Evolutionary conservation across 1,140 invertebrate genomes (phyloP), one percentile per base, ranked within the genome.

Genomic region (Hesperophylax magnus): DNA sequence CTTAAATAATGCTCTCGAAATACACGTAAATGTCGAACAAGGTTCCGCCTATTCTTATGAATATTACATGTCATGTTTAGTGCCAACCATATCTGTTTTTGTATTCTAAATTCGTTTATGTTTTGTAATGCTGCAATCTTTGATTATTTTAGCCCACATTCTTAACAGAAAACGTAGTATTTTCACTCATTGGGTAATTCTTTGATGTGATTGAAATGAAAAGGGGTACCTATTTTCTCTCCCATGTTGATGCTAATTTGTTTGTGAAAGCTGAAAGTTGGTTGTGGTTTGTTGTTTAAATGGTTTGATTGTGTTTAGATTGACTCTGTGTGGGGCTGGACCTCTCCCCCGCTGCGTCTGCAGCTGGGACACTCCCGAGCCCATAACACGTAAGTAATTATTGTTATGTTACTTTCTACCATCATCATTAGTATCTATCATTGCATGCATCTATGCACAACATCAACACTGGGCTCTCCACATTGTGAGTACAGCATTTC

Each of bases 251-350:
- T 47, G 9, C 11, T 47, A 1, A 47, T 47, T 47, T 47, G 39
- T 14, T 11, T 47, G 39, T 47, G 9, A 14, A 47, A 47, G 39
- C 39, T 47, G 39, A 3, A 11, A 14, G 1, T 9, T 47, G 39
- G 39, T 47, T 47, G 39, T 47, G 39, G 39, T 47, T 11, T 47
- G 39, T 14, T 47, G 39, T 47, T 47, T 47, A 1, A 47, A 47
- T 14, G 39, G 11, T 47, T 47, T 14, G 39, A 47, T 61, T 60
- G 27, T 72, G 18, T 79, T 71, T 61, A 96, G 95, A 95, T 96
- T 94, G 95, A 96, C 92, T 94, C 94, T 87, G 94, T 95, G 94
- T 96, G 95, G 95, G 95, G 94, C 91, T 96, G 95, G 95, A 94
- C 94, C 92, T 96, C 95, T 91, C 95, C 95, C 93, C 95, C 95